Evolutionary conservation across 2,113 vertebrate genomes (phyloP).

Genomic region (Isichthys henryi): DNA sequence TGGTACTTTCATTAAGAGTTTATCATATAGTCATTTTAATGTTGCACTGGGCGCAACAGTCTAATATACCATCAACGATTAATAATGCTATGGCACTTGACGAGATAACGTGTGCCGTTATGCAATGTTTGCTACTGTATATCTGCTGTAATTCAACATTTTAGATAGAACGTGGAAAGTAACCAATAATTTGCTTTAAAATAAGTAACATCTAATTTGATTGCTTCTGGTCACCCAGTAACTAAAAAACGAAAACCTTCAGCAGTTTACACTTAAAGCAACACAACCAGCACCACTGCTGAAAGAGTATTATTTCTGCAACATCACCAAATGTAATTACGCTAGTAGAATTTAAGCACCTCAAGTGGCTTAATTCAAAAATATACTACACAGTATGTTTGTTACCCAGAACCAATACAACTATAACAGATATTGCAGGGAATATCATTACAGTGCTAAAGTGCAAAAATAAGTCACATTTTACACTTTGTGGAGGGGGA

Average conservation of each 20-base stretch:
- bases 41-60: background rate
- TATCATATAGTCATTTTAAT: background rate
- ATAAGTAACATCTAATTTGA: background rate
- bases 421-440: background rate
- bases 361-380: background rate
- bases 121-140: background rate
- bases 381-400: background rate
- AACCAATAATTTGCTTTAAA: background rate
- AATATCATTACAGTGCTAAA: background rate
- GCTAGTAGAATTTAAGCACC: background rate
- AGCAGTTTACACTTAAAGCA: background rate
- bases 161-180: background rate
- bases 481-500: background rate
- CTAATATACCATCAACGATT: background rate
- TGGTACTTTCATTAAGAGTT: background rate
- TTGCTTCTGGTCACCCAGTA: background rate
- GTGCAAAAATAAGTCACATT: background rate
- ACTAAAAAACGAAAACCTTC: background rate
- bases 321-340: background rate
- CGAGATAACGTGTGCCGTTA: background rate
- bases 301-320: background rate
- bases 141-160: background rate
- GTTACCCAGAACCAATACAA: background rate
- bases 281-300: background rate
- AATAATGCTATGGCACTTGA: background rate